Percentiles rank a stretch among this genome's conserved stretches.
Conservation (phyloP, 2,888 invertebrate species). For the Teleogryllus oceanicus region DNA sequence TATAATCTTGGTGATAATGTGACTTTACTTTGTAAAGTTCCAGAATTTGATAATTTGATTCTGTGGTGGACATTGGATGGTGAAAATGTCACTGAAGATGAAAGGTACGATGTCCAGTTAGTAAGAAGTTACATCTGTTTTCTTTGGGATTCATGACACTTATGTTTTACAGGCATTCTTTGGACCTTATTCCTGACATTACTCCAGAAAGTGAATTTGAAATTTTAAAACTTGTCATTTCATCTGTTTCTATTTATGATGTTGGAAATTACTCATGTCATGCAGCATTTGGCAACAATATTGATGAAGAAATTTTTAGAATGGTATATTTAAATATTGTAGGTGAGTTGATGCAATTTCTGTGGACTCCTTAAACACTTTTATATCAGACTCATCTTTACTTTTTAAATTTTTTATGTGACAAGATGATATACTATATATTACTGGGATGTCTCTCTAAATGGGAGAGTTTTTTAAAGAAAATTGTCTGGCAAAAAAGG, state of each 20-base stretch:
- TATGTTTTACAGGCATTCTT: constrained; percentile 23
- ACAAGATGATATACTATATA: too few species aligned
- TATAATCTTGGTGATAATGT: constrained; percentile 36
- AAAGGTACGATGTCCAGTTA: constrained; percentile 25
- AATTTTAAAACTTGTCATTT: constrained; percentile 51
- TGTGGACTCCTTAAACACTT: neutral
- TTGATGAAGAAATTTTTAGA: constrained; percentile 41
- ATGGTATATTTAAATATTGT: constrained; percentile 45
- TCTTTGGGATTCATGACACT: neutral
- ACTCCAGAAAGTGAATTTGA: constrained; percentile 20
- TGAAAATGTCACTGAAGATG: constrained; percentile 53
- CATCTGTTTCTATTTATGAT: constrained; percentile 55
- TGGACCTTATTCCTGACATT: neutral
- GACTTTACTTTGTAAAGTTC: constrained; percentile 55
- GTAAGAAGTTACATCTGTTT: neutral
- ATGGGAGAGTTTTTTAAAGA: too few species aligned
- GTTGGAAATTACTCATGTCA: constrained; percentile 60
- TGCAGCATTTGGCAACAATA: constrained; percentile 48
- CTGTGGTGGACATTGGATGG: constrained; percentile 60
- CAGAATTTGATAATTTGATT: constrained; percentile 48
- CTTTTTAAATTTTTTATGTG: too few species aligned
- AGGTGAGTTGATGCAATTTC: constrained; percentile 39
- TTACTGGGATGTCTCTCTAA: too few species aligned
- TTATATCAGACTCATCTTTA: too few species aligned
- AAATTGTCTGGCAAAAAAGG: too few species aligned